Evolutionary conservation across 64 coral and sea anemone genomes (phyloP).

Genomic region (Stichodactyla mertensii): DNA sequence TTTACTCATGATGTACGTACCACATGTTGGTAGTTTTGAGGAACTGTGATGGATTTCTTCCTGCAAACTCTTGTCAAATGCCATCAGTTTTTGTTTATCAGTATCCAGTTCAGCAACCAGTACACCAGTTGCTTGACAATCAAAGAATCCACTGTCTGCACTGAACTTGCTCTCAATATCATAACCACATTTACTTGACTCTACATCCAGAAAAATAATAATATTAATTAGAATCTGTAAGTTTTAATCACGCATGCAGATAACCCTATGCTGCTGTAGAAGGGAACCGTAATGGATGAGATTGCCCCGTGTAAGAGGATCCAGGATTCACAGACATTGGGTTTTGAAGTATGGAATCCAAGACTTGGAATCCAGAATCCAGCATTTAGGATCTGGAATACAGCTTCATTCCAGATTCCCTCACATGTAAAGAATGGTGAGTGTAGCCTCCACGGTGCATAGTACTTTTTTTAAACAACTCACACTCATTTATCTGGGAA

Average conservation of each 20-base stretch:
- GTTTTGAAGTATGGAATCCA: too few relatives aligned
- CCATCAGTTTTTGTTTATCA: constrained; percentile 13
- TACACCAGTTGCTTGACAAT: constrained; percentile 17
- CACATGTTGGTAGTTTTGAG: background rate
- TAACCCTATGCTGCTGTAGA: too few relatives aligned
- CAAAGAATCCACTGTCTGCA: constrained; percentile 34
- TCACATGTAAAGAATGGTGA: too few relatives aligned
- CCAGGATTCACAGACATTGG: too few relatives aligned
- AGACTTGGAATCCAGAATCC: too few relatives aligned
- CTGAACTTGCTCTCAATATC: background rate
- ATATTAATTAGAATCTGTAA: background rate
- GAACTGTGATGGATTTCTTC: background rate
- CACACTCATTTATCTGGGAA: background rate
- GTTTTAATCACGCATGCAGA: background rate
- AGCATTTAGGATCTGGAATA: too few relatives aligned
- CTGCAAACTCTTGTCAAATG: constrained; percentile 15
- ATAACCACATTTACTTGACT: background rate
- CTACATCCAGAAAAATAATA: background rate
- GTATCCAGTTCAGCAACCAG: background rate
- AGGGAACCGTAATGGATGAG: too few relatives aligned
- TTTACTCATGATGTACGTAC: background rate
- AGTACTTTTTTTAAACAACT: too few relatives aligned
- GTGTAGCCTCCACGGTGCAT: too few relatives aligned
- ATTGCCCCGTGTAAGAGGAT: too few relatives aligned
- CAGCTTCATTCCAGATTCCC: too few relatives aligned